A percentile compares a stretch with the other conserved stretches of the same genome.
phyloP scores from a whole-genome alignment of 2,888 invertebrate genomes.

The Himalopsyche tibetana region DNA sequence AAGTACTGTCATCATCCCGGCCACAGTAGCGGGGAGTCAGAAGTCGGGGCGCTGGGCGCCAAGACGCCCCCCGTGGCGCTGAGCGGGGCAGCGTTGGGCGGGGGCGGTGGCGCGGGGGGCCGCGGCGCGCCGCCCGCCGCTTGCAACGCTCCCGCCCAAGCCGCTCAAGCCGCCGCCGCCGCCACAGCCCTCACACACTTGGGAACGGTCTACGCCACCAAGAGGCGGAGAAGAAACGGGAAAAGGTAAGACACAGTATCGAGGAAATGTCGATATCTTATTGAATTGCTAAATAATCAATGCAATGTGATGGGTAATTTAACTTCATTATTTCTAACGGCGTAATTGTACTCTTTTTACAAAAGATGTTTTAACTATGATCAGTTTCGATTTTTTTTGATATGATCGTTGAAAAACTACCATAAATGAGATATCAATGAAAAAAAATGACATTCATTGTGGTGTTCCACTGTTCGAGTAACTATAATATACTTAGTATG shows the following conservation, averaged over 20 bases:
- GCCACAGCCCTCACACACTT: constrained; percentile 87
- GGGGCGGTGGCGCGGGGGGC: constrained; percentile 76
- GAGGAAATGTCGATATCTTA: too few relatives aligned
- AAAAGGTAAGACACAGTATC: constrained; percentile 85
- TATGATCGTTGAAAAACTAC: too few relatives aligned
- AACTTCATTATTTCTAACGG: too few relatives aligned
- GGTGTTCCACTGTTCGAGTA: too few relatives aligned
- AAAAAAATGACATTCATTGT: too few relatives aligned
- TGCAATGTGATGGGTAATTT: too few relatives aligned
- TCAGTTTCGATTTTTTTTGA: too few relatives aligned
- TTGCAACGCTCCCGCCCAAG: constrained; percentile 73
- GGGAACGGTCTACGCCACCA: constrained; percentile 97
- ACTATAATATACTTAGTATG: too few relatives aligned
- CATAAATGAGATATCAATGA: too few relatives aligned
- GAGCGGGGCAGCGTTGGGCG: constrained; percentile 67
- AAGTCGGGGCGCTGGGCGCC: constrained; percentile 52
- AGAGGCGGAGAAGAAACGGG: constrained; percentile 94
- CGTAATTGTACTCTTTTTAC: too few relatives aligned
- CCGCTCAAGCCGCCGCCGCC: constrained; percentile 71
- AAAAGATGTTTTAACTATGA: too few relatives aligned
- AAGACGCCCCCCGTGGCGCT: constrained; percentile 48
- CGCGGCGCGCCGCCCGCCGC: constrained; percentile 72
- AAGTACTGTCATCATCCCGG: background rate
- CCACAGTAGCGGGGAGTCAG: constrained; percentile 43
- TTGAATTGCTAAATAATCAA: too few relatives aligned